Evolutionary conservation across 2,888 invertebrate species (phyloP).

Genomic region (Chirona hameri): DNA sequence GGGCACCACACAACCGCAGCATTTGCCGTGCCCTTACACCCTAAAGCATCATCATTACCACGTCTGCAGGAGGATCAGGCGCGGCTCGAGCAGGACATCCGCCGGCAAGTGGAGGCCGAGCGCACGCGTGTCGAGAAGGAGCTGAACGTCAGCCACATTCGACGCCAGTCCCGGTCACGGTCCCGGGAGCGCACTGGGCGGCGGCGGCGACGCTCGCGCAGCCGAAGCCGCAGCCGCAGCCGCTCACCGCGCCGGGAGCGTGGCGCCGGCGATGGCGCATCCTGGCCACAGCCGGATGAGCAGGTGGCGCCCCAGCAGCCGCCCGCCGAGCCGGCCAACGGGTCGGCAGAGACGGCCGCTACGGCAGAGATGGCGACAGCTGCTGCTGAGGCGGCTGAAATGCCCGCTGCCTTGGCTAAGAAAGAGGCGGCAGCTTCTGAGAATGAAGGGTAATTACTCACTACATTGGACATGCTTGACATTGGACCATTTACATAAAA

Average conservation of each 20-base stretch:
- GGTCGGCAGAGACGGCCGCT: neutral
- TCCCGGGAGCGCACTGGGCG: neutral
- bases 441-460: too few species aligned
- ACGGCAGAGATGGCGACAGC: neutral
- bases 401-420: neutral
- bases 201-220: conserved; percentile 30
- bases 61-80: conserved; percentile 63
- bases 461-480: too few species aligned
- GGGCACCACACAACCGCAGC: too few species aligned
- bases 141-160: neutral
- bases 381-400: neutral
- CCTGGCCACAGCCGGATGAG: neutral
- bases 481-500: too few species aligned
- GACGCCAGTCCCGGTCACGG: conserved; percentile 6
- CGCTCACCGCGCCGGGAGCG: neutral
- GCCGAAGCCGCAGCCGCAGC: conserved; percentile 28
- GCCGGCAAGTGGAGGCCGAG: conserved; percentile 53
- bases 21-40: too few species aligned
- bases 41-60: too few species aligned
- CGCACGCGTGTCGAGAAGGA: conserved; percentile 45
- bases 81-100: conserved; percentile 60
- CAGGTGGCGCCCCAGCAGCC: neutral
- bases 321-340: neutral
- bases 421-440: too few species aligned
- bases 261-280: neutral